Evolutionary conservation across 2,113 vertebrate genomes (phyloP).

Genomic region (Regulus satrapa): DNA sequence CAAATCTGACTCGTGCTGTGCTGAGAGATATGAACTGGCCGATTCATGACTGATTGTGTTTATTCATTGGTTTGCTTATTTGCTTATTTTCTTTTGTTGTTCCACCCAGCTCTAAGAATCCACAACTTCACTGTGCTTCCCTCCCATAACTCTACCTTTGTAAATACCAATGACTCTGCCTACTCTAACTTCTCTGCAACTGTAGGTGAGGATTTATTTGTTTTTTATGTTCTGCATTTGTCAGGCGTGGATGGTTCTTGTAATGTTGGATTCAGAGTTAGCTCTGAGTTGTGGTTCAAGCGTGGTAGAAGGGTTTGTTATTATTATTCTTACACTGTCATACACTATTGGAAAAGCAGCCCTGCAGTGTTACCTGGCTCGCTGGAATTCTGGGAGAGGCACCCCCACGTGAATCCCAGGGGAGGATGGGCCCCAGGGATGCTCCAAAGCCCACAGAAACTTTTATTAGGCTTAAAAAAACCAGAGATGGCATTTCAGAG

Average conservation of each 20-base stretch:
- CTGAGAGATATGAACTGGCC: constrained; percentile 69
- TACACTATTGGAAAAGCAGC: rapidly evolving
- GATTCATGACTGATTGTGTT: background rate
- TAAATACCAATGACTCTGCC: constrained; percentile 96
- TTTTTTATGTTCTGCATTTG: constrained; percentile 23
- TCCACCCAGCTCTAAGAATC: constrained; percentile 86
- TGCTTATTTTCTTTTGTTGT: constrained; percentile 71
- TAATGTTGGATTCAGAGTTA: background rate
- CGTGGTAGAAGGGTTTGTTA: background rate
- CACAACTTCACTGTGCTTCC: constrained; percentile 97
- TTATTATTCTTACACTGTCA: too few species aligned
- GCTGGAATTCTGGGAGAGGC: background rate
- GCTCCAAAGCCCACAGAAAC: background rate
- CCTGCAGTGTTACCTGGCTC: background rate
- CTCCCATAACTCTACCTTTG: constrained; percentile 92
- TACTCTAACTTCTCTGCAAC: constrained; percentile 97
- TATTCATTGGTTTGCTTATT: constrained; percentile 63
- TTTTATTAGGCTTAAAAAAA: background rate
- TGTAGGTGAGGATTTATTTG: constrained; percentile 87
- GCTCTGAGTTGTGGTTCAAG: background rate
- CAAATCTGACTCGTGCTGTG: background rate
- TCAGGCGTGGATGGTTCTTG: background rate
- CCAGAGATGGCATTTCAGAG: background rate
- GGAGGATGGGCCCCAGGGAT: background rate
- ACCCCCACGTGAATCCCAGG: background rate